Conservation (phyloP, 2,113 vertebrate genomes). For the Myrmophylax atrothorax region DNA sequence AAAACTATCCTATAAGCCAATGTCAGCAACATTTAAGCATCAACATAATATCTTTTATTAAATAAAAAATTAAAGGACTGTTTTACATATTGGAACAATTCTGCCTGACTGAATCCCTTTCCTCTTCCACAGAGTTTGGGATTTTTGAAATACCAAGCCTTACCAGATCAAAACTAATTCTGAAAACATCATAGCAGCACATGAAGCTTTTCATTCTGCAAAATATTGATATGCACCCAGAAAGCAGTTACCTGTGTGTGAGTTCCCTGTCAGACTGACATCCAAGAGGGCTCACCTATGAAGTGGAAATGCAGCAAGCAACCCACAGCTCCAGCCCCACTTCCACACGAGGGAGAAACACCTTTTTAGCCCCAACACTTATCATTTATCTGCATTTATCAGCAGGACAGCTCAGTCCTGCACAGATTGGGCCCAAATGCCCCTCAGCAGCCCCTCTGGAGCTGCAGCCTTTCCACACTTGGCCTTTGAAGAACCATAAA, state of each 20-base stretch:
- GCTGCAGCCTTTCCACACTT: not conserved
- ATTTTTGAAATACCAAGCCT: not conserved
- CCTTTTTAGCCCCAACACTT: not conserved
- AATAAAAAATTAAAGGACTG: not conserved
- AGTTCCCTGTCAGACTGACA: not conserved
- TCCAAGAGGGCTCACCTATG: not conserved
- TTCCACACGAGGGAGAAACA: not conserved
- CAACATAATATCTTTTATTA: not conserved
- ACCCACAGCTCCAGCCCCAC: not conserved
- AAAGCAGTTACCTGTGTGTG: not conserved
- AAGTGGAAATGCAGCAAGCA: not conserved
- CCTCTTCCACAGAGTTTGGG: not conserved
- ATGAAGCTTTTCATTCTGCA: not conserved
- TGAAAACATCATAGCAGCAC: not conserved
- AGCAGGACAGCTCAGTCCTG: not conserved
- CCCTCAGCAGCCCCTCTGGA: not conserved
- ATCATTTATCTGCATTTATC: accelerated
- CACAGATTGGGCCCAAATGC: accelerated
- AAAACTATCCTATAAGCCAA: not conserved
- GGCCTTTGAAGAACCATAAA: not conserved
- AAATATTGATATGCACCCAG: not conserved
- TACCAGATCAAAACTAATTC: not conserved
- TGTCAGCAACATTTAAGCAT: not conserved
- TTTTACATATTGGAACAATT: not conserved
- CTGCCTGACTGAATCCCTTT: not conserved